Conservation (phyloP, 2,888 invertebrate species). For the Volucella inflata region DNA sequence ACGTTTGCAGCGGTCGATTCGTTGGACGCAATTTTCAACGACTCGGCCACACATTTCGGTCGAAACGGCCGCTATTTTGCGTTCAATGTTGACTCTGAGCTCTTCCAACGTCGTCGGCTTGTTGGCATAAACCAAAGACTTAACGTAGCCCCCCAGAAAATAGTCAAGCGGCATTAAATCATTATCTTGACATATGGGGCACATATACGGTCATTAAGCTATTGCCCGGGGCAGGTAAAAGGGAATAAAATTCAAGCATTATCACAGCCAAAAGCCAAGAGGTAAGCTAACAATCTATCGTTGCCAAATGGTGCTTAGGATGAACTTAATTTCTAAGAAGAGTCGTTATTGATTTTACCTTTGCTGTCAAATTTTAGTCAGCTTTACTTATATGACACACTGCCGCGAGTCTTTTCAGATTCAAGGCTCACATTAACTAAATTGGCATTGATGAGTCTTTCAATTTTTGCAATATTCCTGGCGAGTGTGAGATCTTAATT, state of each 20-base stretch:
- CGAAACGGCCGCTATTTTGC: too few relatives aligned
- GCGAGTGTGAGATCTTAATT: neutral
- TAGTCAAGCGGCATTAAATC: too few relatives aligned
- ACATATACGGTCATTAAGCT: slow-evolving; percentile 10
- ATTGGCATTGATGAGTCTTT: slow-evolving; percentile 31
- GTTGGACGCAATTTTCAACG: too few relatives aligned
- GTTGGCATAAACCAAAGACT: too few relatives aligned
- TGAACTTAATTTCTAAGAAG: slow-evolving; percentile 12
- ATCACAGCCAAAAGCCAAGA: slow-evolving; percentile 20
- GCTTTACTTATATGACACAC: slow-evolving; percentile 1
- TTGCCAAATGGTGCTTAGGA: slow-evolving; percentile 27
- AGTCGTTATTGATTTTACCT: neutral
- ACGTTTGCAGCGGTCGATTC: too few relatives aligned
- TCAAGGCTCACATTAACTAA: slow-evolving; percentile 9
- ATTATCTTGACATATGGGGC: slow-evolving; percentile 25
- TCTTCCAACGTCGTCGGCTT: too few relatives aligned
- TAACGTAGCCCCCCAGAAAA: too few relatives aligned
- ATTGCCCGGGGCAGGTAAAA: slow-evolving; percentile 13
- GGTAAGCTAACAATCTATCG: slow-evolving; percentile 8
- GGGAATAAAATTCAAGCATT: slow-evolving; percentile 19
- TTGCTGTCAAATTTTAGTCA: neutral
- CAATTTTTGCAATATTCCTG: neutral
- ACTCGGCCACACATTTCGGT: too few relatives aligned
- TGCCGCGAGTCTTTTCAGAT: slow-evolving; percentile 3
- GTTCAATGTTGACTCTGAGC: too few relatives aligned